These are phyloP conservation scores for Phacellophora camtschatica DNA, from an alignment of 30 jellyfish, hydroid and myxozoan species.

Conservation along the genomic window DNA sequence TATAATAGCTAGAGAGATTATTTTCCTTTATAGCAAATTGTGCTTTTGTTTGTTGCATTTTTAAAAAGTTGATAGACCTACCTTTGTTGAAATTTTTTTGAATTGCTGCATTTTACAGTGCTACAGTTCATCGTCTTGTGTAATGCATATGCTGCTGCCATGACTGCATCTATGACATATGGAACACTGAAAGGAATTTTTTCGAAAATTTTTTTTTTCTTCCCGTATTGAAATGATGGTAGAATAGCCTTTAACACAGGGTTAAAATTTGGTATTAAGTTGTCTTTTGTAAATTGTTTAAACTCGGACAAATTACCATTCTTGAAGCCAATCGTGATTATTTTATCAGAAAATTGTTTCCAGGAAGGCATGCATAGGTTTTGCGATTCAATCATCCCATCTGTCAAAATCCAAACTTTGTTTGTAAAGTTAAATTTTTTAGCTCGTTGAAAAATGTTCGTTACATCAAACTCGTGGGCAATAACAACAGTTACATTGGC, in stretches of 20 bases:
- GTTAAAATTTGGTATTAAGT: not conserved
- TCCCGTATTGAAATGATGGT: not conserved
- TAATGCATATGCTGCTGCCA: conserved; percentile 72
- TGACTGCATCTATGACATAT: conserved; percentile 77
- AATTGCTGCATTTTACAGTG: not conserved
- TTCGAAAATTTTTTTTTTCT: not conserved
- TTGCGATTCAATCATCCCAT: not conserved
- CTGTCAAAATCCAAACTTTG: conserved; percentile 50
- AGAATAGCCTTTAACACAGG: not conserved
- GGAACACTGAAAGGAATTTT: conserved; percentile 21
- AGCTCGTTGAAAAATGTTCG: not conserved
- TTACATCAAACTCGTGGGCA: conserved; percentile 27
- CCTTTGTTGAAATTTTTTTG: too few species aligned
- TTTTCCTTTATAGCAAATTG: too few species aligned
- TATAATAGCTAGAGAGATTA: too few species aligned
- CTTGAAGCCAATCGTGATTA: conserved; percentile 6
- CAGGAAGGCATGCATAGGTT: not conserved
- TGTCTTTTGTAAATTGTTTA: not conserved
- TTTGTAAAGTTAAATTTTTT: not conserved
- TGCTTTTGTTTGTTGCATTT: too few species aligned
- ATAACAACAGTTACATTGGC: conserved; percentile 22
- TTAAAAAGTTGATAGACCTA: too few species aligned
- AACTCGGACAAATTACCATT: not conserved
- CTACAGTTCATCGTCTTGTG: conserved; percentile 17
- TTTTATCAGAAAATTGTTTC: not conserved